Base-by-base conservation (phyloP, 2,888 invertebrate genomes). In the Synanthedon andrenaeformis region DNA sequence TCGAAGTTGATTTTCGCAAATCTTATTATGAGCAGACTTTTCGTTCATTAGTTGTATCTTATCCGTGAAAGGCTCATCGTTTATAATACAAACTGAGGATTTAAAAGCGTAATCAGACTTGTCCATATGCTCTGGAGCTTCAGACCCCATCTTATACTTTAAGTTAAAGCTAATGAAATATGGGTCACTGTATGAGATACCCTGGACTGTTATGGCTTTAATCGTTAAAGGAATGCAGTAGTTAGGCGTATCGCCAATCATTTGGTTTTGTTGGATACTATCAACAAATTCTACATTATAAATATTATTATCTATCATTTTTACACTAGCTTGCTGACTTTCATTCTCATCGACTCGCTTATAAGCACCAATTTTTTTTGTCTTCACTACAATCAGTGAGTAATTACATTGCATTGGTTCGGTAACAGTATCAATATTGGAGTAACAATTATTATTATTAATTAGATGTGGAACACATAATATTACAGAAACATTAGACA, bases 391-490 rank as follows among this genome's bases (percentile, higher is more conserved):
- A 86, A 77, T 86, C 87, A 89, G 89, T 79, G 86, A 89, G 89
- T 89, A 70, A 79, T 85, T 85, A 88, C 86, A 85, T 85, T 86
- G 86, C 87, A 87, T 85, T 84, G 89, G 89, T 89, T 86, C 82
- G 84, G 83, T 87, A 87, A 90, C 90, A 86, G 84, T 87, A 82
- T 82, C 76, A 82, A 85, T 86, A 82, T 81, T 79, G 80, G 82
- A 85, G 83, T 87, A 87, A 87, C 87, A 87, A 87, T 82, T 84
- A 87, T 87, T 84, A 87, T 87, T 76, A 85, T 87, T 88, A 87
- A 86, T 90, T 90, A 84, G 77, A 84, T 75, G 76, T 87, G 90
- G 91, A 91, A 91, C 91, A 91, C 91, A 91, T 86, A 86, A 82
- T 86, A 86, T 88, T 88, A 88, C 88, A 88, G 88, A 88, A 86